Base-by-base conservation (phyloP, 2,888 invertebrate genomes). In the Latheticus oryzae region DNA sequence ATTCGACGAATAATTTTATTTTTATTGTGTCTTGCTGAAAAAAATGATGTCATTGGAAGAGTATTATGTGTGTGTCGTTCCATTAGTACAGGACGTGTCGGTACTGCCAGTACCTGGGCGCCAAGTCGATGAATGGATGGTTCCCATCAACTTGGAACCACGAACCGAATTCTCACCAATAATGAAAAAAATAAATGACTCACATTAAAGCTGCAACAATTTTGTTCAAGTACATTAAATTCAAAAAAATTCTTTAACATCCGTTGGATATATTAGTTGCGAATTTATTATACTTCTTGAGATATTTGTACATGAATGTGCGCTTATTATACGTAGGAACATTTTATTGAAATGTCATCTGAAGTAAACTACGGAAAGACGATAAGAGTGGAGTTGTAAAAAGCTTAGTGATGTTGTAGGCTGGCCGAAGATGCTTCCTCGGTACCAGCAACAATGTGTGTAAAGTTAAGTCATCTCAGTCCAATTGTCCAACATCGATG, bases 31-130 rank as follows among this genome's bases (percentile, higher is more conserved):
- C 73, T 74, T 76, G 77, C 76, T 77, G 76, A 74, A 73, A 76
- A n/a, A 75, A 77, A 76, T 77, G 77, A 76, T 77, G 76, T 76
- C 77, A 77, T 75, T 73, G 67, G 64, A 73, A 71, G 72, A 72
- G 72, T 72, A 74, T 74, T n/a, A 75, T 73, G 73, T 75, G 73
- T 73, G 75, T 74, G 76, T 75, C 67, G 74, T 65, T 68, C 76
- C 77, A 76, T 77, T 76, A 77, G 74, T 67, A 62, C 69, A 56
- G 61, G 68, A 68, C 70, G 69, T 66, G 71, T 58, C 66, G 73
- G 71, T 68, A 73, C 72, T 65, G 56, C 58, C 62, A 60, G 65
- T 64, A 35, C 42, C 53, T 51, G 52, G 63, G 65, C 65, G 63
- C 63, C 63, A 63, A 48, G 61, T n/a, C n/a, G n/a, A n/a, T n/a